phyloP scores from a whole-genome alignment of 2,113 vertebrate genomes.

The Bagarius yarrelli region DNA sequence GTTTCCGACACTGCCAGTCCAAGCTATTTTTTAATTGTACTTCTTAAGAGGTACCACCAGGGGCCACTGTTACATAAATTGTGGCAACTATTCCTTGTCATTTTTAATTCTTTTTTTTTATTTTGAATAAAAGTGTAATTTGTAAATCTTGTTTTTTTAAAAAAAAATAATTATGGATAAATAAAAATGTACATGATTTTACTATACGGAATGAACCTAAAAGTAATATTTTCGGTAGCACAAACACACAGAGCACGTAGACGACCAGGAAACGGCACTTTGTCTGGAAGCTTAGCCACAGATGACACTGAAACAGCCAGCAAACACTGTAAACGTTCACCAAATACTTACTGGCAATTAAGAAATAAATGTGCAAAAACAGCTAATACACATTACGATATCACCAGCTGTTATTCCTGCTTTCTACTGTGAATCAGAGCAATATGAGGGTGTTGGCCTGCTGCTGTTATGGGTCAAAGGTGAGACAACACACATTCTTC shows the following conservation, averaged over 20 bases:
- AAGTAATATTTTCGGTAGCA: neutral
- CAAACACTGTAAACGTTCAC: too few relatives aligned
- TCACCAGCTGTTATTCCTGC: neutral
- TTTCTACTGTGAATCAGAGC: constrained; percentile 21
- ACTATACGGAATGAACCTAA: neutral
- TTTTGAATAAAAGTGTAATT: too few relatives aligned
- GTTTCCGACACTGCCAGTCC: neutral
- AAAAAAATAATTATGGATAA: neutral
- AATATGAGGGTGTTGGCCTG: constrained; percentile 31
- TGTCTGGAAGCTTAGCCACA: neutral
- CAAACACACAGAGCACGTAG: neutral
- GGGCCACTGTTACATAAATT: neutral
- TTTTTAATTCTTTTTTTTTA: too few relatives aligned
- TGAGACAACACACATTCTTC: constrained; percentile 31
- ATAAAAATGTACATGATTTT: neutral
- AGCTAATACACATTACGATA: neutral
- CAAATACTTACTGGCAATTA: neutral
- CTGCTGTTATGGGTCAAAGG: constrained; percentile 20
- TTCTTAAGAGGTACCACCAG: neutral
- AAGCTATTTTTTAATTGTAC: neutral
- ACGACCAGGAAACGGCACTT: neutral
- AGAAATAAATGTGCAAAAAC: neutral
- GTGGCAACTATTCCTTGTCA: too few relatives aligned
- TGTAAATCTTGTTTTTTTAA: too few relatives aligned
- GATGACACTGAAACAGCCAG: neutral